A percentile compares a stretch with the other conserved stretches of the same genome.
Conservation (phyloP, 2,113 vertebrate species). For the Daphoenositta chrysoptera region DNA sequence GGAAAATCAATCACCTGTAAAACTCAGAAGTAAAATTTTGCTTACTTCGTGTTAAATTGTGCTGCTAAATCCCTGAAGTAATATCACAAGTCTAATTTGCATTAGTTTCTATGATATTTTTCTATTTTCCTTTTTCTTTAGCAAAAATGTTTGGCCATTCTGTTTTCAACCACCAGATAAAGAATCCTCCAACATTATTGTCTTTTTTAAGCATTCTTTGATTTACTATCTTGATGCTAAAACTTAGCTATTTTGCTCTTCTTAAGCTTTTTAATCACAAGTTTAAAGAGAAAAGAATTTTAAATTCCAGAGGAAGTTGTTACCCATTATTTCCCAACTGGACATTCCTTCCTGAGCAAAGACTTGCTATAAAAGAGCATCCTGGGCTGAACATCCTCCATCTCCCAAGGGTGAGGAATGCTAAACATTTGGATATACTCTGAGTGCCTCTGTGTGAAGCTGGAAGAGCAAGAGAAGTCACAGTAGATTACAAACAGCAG, state of each 20-base stretch:
- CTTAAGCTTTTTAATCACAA: not conserved
- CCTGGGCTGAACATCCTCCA: not conserved
- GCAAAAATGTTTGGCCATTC: not conserved
- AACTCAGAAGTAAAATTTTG: not conserved
- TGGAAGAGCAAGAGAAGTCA: not conserved
- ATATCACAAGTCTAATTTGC: not conserved
- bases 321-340: not conserved
- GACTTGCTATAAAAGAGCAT: not conserved
- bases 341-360: not conserved
- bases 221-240: not conserved
- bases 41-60: not conserved
- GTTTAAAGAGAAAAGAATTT: not conserved
- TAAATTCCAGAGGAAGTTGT: not conserved
- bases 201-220: not conserved
- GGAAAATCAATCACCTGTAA: not conserved
- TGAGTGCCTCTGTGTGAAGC: not conserved
- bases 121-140: not conserved
- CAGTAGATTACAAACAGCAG: not conserved
- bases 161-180: not conserved
- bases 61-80: not conserved
- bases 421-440: not conserved
- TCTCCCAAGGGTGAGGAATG: not conserved
- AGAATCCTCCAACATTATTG: not conserved
- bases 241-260: not conserved
- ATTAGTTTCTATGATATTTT: not conserved